A percentile compares a stretch with the other conserved stretches of the same genome.
These are phyloP conservation scores for Troglohyphantes excavatus DNA, from an alignment of 2,888 invertebrate genomes.

Conservation along the genomic window DNA sequence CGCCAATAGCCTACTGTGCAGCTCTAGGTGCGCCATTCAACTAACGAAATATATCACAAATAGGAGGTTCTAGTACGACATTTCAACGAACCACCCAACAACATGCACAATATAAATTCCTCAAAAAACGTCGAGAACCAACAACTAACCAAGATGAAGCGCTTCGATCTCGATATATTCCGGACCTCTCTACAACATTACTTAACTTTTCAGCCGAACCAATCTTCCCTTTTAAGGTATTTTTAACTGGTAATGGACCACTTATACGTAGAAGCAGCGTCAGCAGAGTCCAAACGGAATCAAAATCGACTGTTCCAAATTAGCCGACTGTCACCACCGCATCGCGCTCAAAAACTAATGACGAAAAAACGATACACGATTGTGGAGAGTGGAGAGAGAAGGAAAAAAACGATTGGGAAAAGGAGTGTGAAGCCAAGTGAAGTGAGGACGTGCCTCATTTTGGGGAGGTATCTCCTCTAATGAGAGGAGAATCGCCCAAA, in stretches of 20 bases:
- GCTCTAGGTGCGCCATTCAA: no score
- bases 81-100: no score
- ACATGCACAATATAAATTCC: no score
- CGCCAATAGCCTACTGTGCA: no score
- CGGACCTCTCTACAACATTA: no score
- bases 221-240: conserved; percentile 1
- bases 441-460: conserved; percentile 42
- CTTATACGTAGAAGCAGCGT: neutral
- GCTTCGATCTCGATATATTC: no score
- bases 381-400: neutral
- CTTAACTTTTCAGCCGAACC: neutral
- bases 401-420: conserved; percentile 15
- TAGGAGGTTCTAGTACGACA: no score
- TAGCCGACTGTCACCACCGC: conserved; percentile 12
- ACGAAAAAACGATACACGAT: conserved; percentile 13
- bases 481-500: conserved; percentile 64
- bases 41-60: no score
- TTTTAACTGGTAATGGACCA: neutral
- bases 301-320: conserved; percentile 52
- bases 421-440: neutral
- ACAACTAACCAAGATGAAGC: no score
- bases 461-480: conserved; percentile 48
- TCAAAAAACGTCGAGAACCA: no score
- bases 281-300: neutral
- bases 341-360: conserved; percentile 20